Base-by-base conservation (phyloP, 2,797 vertebrate species). In the Platalea minor region DNA sequence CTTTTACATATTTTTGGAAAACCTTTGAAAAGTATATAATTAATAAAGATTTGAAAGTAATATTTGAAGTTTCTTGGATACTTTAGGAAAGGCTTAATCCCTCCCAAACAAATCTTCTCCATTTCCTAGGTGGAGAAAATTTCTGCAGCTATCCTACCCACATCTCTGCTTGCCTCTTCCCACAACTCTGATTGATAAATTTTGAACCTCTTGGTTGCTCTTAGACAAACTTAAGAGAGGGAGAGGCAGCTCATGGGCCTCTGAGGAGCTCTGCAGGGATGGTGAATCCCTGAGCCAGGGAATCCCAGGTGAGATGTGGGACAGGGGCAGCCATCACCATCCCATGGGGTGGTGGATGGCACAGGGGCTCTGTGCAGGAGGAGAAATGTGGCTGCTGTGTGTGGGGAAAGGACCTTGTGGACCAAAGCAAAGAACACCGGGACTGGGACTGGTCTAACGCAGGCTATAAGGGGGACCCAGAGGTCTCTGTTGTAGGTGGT, bases 401-500 rank as follows among this genome's bases (percentile, higher is more conserved):
- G 0, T 20, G 7, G 6, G 37, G 54, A 31, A 57, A 73, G 33
- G 35, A 48, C 24, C 29, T 48, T 20, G 35, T 15, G 43, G 21
- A 57, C 4, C 19, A 53, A 69, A 67, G 12, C 18, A 72, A 67
- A 78, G 19, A 7, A 6, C 35, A 9, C 11, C 28, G 26, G 8
- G 56, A 13, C 24, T 37, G 37, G 13, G 17, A 5, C 54, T 43
- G 35, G 8, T 60, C 53, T 60, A 43, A 87, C 0, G 0, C 17
- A 43, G 46, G 33, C 2, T 2, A n/a, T 28, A 25, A 60, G 16
- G 9, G 10, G 33, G 26, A 45, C 14, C 2, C 5, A 14, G n/a
- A 61, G 7, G 10, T 74, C 46, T 83, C 37, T 68, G 9, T 19
- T 14, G 7, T 10, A 43, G 33, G 21, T 57, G 17, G 16, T 61